A percentile compares a stretch with the other conserved stretches of the same genome.
These are phyloP conservation scores for Aphelenchoides fujianensis DNA, from an alignment of 1,140 invertebrate species.

Conservation along the genomic window DNA sequence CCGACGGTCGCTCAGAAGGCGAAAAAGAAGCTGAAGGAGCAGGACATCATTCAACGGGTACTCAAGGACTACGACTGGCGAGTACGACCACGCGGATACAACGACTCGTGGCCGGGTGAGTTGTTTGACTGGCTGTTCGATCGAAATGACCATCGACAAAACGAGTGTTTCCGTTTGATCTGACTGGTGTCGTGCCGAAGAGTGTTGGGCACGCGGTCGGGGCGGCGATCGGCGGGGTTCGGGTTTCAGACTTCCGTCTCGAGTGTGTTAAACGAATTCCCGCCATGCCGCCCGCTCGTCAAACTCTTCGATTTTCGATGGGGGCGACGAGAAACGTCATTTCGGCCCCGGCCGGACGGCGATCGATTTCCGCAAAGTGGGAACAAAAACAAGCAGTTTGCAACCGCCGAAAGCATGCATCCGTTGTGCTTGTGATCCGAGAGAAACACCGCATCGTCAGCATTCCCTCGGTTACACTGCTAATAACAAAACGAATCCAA, in stretches of 20 bases:
- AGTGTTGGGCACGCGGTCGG: not conserved
- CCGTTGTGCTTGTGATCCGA: not conserved
- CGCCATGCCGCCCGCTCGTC: not conserved
- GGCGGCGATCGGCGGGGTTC: not conserved
- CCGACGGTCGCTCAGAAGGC: constrained; percentile 27
- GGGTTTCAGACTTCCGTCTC: not conserved
- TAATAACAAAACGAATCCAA: no score
- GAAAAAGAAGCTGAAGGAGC: constrained; percentile 59
- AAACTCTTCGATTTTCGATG: not conserved
- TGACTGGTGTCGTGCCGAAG: not conserved
- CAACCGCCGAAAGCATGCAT: not conserved
- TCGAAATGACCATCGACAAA: constrained; percentile 1
- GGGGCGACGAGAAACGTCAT: not conserved
- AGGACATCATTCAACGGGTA: constrained; percentile 60
- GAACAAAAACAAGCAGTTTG: not conserved
- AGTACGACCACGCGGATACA: constrained; percentile 54
- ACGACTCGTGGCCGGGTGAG: constrained; percentile 60
- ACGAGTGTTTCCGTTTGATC: not conserved
- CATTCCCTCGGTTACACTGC: no score
- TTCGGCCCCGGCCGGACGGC: not conserved
- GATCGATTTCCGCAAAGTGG: not conserved
- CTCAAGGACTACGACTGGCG: constrained; percentile 61
- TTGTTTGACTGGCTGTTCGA: constrained; percentile 14
- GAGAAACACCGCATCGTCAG: not conserved
- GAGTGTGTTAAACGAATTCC: not conserved